A percentile compares a stretch with the other conserved stretches of the same genome.
phyloP scores from a whole-genome alignment of 30 jellyfish, hydroid and myxozoan species.

The Mastigias papua region DNA sequence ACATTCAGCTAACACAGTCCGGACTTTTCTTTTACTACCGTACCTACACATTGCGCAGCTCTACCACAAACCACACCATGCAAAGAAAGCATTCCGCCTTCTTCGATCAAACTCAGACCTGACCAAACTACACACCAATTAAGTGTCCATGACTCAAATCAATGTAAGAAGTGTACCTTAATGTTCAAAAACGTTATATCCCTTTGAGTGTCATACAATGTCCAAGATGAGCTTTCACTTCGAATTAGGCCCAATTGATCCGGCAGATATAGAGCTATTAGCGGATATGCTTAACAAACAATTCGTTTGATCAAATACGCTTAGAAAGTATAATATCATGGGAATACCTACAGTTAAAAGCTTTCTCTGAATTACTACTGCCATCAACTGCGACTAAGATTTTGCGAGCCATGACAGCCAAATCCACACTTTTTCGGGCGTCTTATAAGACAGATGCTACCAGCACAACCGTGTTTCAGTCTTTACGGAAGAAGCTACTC shows the following conservation, averaged over 20 bases:
- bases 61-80: no score
- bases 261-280: not conserved
- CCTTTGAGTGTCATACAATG: not conserved
- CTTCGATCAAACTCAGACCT: no score
- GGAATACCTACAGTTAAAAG: constrained; percentile 79
- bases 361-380: constrained; percentile 81
- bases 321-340: not conserved
- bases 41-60: no score
- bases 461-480: not conserved
- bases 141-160: not conserved
- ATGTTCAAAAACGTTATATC: not conserved
- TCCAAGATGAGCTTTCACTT: not conserved
- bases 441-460: not conserved
- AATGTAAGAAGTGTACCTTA: not conserved
- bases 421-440: not conserved
- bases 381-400: constrained; percentile 91
- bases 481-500: constrained; percentile 7
- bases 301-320: not conserved
- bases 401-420: constrained; percentile 71
- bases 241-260: constrained; percentile 32
- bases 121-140: no score
- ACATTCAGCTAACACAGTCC: no score
- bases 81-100: no score
- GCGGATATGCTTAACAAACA: not conserved
- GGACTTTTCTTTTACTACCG: no score